phyloP scores from a whole-genome alignment of 1,140 invertebrate genomes.

The Sinella curviseta region DNA sequence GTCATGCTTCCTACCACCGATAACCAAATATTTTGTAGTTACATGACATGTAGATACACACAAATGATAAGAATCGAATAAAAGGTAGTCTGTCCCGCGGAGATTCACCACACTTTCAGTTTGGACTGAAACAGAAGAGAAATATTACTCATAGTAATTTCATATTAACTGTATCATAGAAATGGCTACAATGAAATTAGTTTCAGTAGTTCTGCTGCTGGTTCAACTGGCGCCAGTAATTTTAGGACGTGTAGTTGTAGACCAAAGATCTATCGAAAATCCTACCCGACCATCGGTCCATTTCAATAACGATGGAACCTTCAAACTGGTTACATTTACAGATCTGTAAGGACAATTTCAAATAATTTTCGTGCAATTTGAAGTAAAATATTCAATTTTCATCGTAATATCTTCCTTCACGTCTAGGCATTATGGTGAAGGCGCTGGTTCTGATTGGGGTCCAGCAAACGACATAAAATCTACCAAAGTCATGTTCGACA shows the following conservation, averaged over 20 bases:
- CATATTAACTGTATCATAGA: too few species aligned
- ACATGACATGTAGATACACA: too few species aligned
- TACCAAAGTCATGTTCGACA: constrained; percentile 20
- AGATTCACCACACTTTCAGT: too few species aligned
- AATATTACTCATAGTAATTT: too few species aligned
- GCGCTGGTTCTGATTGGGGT: constrained; percentile 1
- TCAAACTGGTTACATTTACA: constrained; percentile 36
- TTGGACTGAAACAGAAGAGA: too few species aligned
- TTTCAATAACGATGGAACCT: constrained; percentile 33
- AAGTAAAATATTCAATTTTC: background rate
- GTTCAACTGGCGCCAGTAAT: background rate
- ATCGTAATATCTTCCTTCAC: background rate
- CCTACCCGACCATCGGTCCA: background rate
- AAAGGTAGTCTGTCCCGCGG: too few species aligned
- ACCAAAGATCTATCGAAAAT: too few species aligned
- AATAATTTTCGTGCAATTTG: background rate
- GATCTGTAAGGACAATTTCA: constrained; percentile 32
- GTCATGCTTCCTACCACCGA: too few species aligned
- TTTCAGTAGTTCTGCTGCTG: background rate
- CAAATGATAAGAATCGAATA: too few species aligned
- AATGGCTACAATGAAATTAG: too few species aligned
- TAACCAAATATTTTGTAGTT: too few species aligned
- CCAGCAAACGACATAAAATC: constrained; percentile 24
- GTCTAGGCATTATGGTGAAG: constrained; percentile 21
- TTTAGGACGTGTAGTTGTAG: background rate